Evolutionary conservation across 2,113 vertebrate genomes (phyloP), one percentile per base, ranked within the genome.

Genomic region (Xiphorhynchus elegans): DNA sequence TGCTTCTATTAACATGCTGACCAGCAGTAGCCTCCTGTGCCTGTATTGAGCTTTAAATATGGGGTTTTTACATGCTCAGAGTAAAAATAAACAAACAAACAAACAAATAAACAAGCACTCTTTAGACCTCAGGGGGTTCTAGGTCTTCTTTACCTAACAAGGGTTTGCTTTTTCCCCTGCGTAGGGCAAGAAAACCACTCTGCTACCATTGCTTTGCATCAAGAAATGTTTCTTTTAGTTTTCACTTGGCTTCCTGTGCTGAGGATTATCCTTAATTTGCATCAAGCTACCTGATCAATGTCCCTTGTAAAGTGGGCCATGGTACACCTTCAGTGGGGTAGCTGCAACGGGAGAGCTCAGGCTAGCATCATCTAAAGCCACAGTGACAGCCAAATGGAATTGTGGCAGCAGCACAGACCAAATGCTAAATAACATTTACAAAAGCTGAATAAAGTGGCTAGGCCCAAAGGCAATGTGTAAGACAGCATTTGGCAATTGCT

Each of bases 401-500:
- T 63, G 78, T n/a, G 72, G 55, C 31, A 74, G 59, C 46, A 58
- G 39, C 0, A 0, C 37, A 86, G 55, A 82, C 33, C 70, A 91
- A 81, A 77, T 47, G 39, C 60, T 58, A 90, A 87, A 77, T 59
- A 91, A 80, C 50, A 47, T 83, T 80, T 95, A 90, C 63, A 84
- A 55, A 94, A 88, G 6, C 29, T 24, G 80, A 76, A 76, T 79
- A 83, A 83, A 69, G 50, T 25, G 14, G 9, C 26, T 74, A 44
- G 33, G 18, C 59, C 49, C 74, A 89, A 74, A 93, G 89, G 70
- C 58, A 62, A 42, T 33, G n/a, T 66, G 55, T 72, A 66, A 88
- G 63, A 53, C 72, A 80, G 33, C 63, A 90, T 91, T 88, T 95
- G 67, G 87, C 78, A 70, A 83, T 85, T 94, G 90, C 87, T 95